Conservation (phyloP, 2,113 vertebrate genomes). For the Atlantisia rogersi region DNA sequence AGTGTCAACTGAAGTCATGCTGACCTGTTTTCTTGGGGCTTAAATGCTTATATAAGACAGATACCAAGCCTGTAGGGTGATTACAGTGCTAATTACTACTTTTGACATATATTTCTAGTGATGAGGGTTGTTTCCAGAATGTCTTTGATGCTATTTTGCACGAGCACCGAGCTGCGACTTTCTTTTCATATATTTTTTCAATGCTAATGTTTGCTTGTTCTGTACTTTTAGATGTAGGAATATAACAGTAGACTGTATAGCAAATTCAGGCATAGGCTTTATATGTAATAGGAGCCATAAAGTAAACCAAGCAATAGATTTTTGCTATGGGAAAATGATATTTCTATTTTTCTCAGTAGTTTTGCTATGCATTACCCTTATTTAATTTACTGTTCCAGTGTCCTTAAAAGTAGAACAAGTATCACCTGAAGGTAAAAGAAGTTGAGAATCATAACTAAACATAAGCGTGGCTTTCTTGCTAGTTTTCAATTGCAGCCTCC, state of each 20-base stretch:
- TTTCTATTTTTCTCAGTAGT: constrained; percentile 11
- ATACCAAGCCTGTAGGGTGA: constrained; percentile 20
- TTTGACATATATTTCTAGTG: constrained; percentile 29
- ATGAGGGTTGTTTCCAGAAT: constrained; percentile 5
- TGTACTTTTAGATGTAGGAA: not conserved
- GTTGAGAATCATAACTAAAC: not conserved
- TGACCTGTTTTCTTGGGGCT: constrained; percentile 24
- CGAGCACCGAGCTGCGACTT: not conserved
- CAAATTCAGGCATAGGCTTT: constrained; percentile 21
- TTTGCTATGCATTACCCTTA: not conserved
- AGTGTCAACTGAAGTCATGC: not conserved
- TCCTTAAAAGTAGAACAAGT: not conserved
- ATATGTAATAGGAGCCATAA: not conserved
- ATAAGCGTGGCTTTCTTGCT: not conserved
- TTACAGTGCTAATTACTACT: constrained; percentile 37
- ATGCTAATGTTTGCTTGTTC: not conserved
- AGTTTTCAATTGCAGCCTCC: not conserved
- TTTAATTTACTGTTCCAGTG: constrained; percentile 28
- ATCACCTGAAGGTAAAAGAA: constrained; percentile 27
- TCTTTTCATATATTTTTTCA: not conserved
- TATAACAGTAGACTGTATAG: not conserved
- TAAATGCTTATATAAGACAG: constrained; percentile 16
- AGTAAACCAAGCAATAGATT: constrained; percentile 13
- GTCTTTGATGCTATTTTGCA: constrained; percentile 16
- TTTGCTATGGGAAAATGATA: constrained; percentile 8